phyloP scores from a whole-genome alignment of 2,888 invertebrate genomes.

The Cataglyphis rosenhaueri region DNA sequence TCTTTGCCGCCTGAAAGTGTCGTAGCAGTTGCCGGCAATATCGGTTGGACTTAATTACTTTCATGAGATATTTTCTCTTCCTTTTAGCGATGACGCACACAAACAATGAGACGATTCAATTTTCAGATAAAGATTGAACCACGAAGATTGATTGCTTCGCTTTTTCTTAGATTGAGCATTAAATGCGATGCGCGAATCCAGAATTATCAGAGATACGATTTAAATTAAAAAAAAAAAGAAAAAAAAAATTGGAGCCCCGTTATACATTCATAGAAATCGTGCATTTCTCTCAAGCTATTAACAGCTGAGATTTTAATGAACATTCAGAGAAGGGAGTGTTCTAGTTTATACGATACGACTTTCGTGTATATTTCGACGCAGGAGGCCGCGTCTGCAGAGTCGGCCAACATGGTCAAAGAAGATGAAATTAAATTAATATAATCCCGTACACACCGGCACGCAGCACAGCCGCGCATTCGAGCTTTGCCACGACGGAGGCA shows the following conservation, averaged over 20 bases:
- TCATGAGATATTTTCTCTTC: constrained; percentile 55
- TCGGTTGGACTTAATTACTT: constrained; percentile 68
- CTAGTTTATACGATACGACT: constrained; percentile 16
- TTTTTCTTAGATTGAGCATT: neutral
- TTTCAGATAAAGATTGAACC: constrained; percentile 3
- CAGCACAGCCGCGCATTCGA: constrained; percentile 64
- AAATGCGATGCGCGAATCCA: neutral
- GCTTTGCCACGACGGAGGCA: constrained; percentile 75
- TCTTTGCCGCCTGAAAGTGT: constrained; percentile 24
- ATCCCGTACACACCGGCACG: constrained; percentile 73
- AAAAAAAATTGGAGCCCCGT: neutral
- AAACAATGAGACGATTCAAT: constrained; percentile 8
- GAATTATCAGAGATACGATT: neutral
- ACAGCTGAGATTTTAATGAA: constrained; percentile 25
- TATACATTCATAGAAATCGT: neutral
- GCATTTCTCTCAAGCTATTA: neutral
- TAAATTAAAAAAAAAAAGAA: neutral
- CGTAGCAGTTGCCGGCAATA: constrained; percentile 52
- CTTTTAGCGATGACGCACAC: neutral
- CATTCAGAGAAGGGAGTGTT: neutral
- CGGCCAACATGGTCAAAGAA: constrained; percentile 79
- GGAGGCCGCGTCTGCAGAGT: constrained; percentile 54
- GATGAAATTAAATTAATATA: constrained; percentile 84
- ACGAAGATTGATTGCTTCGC: constrained; percentile 1
- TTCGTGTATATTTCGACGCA: constrained; percentile 10